Conservation (phyloP, 2,888 invertebrate species). For the Ceraclea dissimilis region DNA sequence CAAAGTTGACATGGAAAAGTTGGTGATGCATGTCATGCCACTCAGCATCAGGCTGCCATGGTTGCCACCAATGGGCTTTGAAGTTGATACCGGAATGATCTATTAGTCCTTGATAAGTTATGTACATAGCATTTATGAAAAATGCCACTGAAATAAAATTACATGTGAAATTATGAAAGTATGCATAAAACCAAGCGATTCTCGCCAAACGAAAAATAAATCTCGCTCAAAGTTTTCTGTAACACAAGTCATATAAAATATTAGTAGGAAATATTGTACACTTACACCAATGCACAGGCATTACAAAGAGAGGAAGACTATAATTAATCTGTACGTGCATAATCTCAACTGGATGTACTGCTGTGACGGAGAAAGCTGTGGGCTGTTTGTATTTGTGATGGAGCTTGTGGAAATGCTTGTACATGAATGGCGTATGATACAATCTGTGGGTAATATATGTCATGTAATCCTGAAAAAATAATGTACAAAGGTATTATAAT, state of each 20-base stretch:
- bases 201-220: no score
- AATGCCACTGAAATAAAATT: constrained; percentile 35
- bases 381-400: constrained; percentile 72
- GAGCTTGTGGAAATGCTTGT: constrained; percentile 64
- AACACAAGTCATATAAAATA: no score
- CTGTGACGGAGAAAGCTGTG: constrained; percentile 67
- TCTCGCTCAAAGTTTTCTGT: no score
- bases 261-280: no score
- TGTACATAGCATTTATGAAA: constrained; percentile 43
- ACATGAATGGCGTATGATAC: constrained; percentile 61
- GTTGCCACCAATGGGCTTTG: constrained; percentile 67
- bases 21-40: constrained; percentile 75
- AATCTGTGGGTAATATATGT: constrained; percentile 60
- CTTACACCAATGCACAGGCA: constrained; percentile 65
- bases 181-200: no score
- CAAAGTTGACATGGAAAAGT: constrained; percentile 71
- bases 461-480: constrained; percentile 49
- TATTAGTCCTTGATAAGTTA: constrained; percentile 66
- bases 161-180: no score
- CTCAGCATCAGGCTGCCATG: constrained; percentile 65
- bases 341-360: constrained; percentile 66
- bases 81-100: constrained; percentile 71
- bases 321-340: constrained; percentile 54
- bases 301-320: constrained; percentile 52
- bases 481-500: background rate